These are phyloP conservation scores for Dyspetes luteomarginatus DNA, from an alignment of 2,888 invertebrate genomes.

Conservation along the genomic window DNA sequence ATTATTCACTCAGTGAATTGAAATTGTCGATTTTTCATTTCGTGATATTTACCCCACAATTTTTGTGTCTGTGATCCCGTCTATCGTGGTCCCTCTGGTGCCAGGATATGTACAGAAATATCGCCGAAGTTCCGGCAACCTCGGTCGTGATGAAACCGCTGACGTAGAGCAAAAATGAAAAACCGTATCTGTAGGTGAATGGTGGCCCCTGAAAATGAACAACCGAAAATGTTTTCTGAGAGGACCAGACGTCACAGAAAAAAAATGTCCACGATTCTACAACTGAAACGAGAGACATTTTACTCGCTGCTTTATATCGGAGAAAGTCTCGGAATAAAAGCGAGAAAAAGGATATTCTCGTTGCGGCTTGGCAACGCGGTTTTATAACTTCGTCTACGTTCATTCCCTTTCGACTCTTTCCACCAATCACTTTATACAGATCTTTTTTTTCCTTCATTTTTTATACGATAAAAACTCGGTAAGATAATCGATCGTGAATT, in stretches of 20 bases:
- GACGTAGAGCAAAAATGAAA: conserved; percentile 93
- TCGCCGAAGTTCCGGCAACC: conserved; percentile 93
- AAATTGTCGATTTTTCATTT: background rate
- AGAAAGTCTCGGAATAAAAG: conserved; percentile 27
- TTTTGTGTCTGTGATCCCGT: conserved; percentile 83
- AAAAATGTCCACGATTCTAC: conserved; percentile 27
- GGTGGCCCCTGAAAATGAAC: conserved; percentile 88
- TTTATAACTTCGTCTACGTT: conserved; percentile 56
- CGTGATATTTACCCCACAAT: conserved; percentile 73
- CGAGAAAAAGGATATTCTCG: conserved; percentile 44
- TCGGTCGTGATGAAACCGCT: conserved; percentile 93
- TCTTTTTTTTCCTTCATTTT: conserved; percentile 13
- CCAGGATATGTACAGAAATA: conserved; percentile 94
- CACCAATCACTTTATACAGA: conserved; percentile 23
- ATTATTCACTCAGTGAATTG: no score
- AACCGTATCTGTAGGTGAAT: conserved; percentile 94
- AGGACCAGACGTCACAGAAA: conserved; percentile 25
- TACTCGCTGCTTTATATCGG: background rate
- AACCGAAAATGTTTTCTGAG: conserved; percentile 60
- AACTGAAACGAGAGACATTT: conserved; percentile 11
- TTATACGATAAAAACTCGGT: background rate
- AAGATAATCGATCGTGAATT: background rate
- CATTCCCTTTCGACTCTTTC: background rate
- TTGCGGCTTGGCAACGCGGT: conserved; percentile 26
- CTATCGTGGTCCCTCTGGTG: conserved; percentile 88